These are phyloP conservation scores for Pantelozetes paolii DNA, from an alignment of 2,888 invertebrate genomes.

Conservation along the genomic window DNA sequence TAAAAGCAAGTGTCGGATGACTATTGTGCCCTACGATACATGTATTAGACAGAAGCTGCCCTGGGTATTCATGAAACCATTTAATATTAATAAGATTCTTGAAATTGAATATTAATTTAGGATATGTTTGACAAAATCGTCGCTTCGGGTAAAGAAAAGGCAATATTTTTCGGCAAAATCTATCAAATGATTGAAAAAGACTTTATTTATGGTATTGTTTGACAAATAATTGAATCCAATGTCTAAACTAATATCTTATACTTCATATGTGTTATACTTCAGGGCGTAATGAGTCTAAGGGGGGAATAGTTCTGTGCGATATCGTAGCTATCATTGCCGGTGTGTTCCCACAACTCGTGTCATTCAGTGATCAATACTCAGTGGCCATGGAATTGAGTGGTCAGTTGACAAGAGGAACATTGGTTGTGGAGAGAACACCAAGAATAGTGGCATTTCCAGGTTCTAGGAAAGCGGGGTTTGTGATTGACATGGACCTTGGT, in stretches of 20 bases:
- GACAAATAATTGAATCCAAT: neutral
- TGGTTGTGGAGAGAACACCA: conserved; percentile 27
- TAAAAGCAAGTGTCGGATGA: conserved; percentile 59
- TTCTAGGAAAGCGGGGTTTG: neutral
- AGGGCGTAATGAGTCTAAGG: neutral
- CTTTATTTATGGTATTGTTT: neutral
- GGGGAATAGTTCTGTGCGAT: conserved; percentile 39
- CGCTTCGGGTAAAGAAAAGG: conserved; percentile 31
- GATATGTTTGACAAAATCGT: conserved; percentile 26
- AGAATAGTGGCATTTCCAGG: neutral
- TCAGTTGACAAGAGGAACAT: conserved; percentile 32
- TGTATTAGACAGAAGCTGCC: conserved; percentile 54
- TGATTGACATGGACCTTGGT: neutral
- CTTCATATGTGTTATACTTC: neutral
- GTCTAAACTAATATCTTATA: neutral
- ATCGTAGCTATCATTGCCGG: conserved; percentile 39
- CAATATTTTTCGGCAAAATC: conserved; percentile 31
- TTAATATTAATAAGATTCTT: neutral
- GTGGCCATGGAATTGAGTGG: conserved; percentile 38
- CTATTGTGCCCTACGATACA: conserved; percentile 66
- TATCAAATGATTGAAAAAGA: neutral
- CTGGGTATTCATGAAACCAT: conserved; percentile 31
- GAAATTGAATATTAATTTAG: conserved; percentile 23
- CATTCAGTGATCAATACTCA: neutral
- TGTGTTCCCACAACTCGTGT: conserved; percentile 36